Percentiles rank a stretch among this genome's conserved stretches.
These are phyloP conservation scores for Machimus atricapillus DNA, from an alignment of 2,888 invertebrate genomes.

Conservation along the genomic window DNA sequence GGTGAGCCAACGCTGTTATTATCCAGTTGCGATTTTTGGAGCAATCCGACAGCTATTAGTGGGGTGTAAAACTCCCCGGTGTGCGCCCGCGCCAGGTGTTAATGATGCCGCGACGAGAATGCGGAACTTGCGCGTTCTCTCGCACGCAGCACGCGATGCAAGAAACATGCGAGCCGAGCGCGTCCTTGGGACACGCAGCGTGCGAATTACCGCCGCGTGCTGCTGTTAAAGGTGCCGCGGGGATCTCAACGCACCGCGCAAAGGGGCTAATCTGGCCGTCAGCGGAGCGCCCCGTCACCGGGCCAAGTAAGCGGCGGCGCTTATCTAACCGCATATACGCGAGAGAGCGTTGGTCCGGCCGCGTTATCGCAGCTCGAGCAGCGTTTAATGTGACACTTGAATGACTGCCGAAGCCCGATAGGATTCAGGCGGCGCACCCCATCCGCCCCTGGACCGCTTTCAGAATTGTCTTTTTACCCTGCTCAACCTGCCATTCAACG, in stretches of 20 bases:
- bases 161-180: conserved; percentile 39
- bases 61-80: conserved; percentile 24
- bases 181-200: conserved; percentile 13
- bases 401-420: conserved; percentile 49
- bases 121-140: neutral
- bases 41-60: conserved; percentile 42
- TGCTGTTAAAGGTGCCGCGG: neutral
- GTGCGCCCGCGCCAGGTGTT: conserved; percentile 36
- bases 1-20: conserved; percentile 42
- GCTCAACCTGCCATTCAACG: conserved; percentile 23
- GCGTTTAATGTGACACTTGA: conserved; percentile 51
- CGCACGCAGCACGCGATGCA: conserved; percentile 3
- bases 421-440: conserved; percentile 20
- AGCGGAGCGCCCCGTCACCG: neutral
- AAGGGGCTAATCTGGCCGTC: conserved; percentile 47
- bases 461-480: conserved; percentile 22
- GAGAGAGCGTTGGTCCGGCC: conserved; percentile 1
- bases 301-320: conserved; percentile 13
- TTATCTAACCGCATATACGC: conserved; percentile 43
- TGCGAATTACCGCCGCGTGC: conserved; percentile 26
- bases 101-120: conserved; percentile 19
- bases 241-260: conserved; percentile 35
- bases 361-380: conserved; percentile 46
- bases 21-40: conserved; percentile 44
- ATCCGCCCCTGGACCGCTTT: conserved; percentile 9